Conservation (phyloP, 2,888 invertebrate species). For the Nebria brevicollis region DNA sequence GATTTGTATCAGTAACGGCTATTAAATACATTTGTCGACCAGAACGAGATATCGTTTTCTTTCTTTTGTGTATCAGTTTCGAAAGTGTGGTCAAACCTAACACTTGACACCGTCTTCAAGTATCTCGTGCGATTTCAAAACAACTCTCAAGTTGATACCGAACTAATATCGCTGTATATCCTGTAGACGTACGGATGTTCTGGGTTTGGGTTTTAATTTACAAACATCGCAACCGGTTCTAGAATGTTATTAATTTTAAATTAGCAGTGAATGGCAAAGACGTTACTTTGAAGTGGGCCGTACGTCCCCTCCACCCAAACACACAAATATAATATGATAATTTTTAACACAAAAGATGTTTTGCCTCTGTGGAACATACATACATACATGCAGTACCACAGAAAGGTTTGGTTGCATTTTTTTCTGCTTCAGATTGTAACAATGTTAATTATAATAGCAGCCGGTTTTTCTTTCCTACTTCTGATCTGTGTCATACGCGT, state of each 20-base stretch:
- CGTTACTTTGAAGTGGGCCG: neutral
- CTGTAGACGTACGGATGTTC: neutral
- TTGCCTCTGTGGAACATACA: neutral
- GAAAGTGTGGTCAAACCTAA: neutral
- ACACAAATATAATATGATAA: neutral
- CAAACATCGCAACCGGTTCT: neutral
- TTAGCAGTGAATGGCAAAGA: slow-evolving; percentile 1
- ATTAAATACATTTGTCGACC: neutral
- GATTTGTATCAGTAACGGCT: neutral
- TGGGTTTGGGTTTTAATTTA: neutral
- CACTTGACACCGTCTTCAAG: neutral
- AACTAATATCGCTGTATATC: neutral
- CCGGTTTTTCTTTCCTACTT: neutral
- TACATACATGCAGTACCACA: neutral
- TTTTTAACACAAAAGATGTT: slow-evolving; percentile 1
- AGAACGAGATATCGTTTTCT: neutral
- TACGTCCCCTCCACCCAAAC: neutral
- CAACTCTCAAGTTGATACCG: neutral
- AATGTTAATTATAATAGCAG: neutral
- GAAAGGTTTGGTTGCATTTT: neutral
- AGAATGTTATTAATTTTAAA: neutral
- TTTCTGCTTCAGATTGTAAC: neutral
- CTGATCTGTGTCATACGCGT: neutral
- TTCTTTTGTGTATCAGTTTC: neutral
- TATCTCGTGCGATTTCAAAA: neutral